Evolutionary conservation across 2,888 invertebrate species (phyloP).

Genomic region (Lycophotia porphyrea): DNA sequence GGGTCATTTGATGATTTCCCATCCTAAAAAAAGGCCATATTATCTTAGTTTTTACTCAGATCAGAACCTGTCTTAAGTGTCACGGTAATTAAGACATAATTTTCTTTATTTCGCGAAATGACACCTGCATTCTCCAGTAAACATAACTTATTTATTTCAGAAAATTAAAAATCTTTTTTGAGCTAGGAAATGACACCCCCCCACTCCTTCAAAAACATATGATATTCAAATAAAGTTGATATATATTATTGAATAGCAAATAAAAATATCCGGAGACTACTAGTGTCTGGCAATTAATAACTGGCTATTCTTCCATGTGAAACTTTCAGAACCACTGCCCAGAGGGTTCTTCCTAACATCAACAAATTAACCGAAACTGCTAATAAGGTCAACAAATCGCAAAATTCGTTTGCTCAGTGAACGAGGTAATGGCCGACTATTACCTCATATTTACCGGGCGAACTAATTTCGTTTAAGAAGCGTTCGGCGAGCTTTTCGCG

Average conservation of each 20-base stretch:
- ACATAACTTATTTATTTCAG: background rate
- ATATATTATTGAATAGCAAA: background rate
- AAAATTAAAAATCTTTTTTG: no score
- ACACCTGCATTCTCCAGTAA: background rate
- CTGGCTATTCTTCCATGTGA: background rate
- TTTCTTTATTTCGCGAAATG: background rate
- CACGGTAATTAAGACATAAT: no score
- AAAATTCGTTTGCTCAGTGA: conserved; percentile 52
- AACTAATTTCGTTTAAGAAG: conserved; percentile 57
- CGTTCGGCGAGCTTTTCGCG: conserved; percentile 30
- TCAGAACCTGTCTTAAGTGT: no score
- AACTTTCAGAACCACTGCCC: background rate
- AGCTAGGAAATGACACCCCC: no score
- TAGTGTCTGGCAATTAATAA: background rate
- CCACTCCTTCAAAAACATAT: no score
- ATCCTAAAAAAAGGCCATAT: no score
- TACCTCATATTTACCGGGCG: conserved; percentile 51
- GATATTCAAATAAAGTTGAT: no score
- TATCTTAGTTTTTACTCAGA: no score
- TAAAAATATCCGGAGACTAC: background rate
- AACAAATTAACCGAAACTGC: conserved; percentile 43
- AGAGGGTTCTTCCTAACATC: conserved; percentile 11
- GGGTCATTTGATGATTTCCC: no score
- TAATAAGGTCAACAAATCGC: conserved; percentile 55
- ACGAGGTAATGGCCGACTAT: conserved; percentile 51